Evolutionary conservation across 2,888 invertebrate genomes (phyloP), one percentile per base, ranked within the genome.

Genomic region (Hipparchia semele): DNA sequence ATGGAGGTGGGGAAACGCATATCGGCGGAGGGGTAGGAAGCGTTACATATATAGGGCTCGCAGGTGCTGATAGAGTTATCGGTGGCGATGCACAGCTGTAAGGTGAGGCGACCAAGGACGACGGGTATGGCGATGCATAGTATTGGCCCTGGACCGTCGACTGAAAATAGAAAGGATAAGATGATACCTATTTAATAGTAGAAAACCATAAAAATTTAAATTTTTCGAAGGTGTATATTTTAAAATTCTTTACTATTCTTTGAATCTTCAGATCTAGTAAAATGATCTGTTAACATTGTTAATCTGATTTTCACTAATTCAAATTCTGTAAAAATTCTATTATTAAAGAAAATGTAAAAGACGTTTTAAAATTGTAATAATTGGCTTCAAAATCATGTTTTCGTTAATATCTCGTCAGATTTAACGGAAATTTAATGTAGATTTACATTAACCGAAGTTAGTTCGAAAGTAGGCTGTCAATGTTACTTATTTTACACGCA

Each of bases 1-100:
- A 85, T 12, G 86, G 86, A 0, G 91, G 91, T 33, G 88, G 90
- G 2, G 83, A 82, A 5, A 91, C 79, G 45, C 85, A 87, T 66
- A 91, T 79, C 0, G 90, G 89, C 1, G 89, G 81, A 0, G 88
- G 91, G 0, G 88, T 77, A 7, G 92, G 92, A 3, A 91, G 78
- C 3, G 86, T 84, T 9, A 92, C 82, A 76, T 90, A 90, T 69
- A 91, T 81, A 0, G 91, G 91, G 0, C 86, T 78, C 0, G 84
- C 75, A 0, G 86, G 84, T 0, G 83, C 81, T 0, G 86, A 82
- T 8, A 85, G 79, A 6, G 83, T 77, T 60, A 86, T 54, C 0
- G 84, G 82, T 6, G 75, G 71, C 10, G 78, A 72, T 7, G 78
- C 73, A 72, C 82, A 79, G 59, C 79, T 74, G 70, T 79, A 80